phyloP scores from a whole-genome alignment of 2,113 vertebrate genomes.

The Forbesichthys papilliferus region DNA sequence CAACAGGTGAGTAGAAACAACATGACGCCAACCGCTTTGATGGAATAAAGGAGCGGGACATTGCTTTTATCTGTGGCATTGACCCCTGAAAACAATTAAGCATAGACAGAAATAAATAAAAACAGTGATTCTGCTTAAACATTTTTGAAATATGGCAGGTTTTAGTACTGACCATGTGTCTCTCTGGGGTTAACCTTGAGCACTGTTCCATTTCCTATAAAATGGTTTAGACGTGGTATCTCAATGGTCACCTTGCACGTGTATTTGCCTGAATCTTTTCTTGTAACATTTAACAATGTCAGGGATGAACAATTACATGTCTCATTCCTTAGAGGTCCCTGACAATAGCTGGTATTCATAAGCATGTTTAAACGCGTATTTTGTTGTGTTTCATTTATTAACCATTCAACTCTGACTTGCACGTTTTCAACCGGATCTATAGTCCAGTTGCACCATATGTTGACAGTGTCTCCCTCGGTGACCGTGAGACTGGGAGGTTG shows the following conservation, averaged over 20 bases:
- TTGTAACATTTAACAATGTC: neutral
- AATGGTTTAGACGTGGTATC: fast-evolving
- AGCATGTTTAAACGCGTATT: fast-evolving
- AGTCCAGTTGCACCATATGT: conserved; percentile 39
- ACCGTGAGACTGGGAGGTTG: conserved; percentile 25
- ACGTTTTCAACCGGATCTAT: fast-evolving
- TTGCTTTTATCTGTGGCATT: fast-evolving
- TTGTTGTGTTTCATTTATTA: fast-evolving
- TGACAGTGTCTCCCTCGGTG: fast-evolving
- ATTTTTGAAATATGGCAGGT: neutral
- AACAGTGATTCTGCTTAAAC: neutral
- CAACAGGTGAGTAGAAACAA: neutral
- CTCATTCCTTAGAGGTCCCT: fast-evolving
- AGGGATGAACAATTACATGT: neutral
- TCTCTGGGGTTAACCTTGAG: conserved; percentile 19
- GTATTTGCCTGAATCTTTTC: conserved; percentile 16
- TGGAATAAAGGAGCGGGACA: fast-evolving
- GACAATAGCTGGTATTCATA: fast-evolving
- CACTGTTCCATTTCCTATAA: neutral
- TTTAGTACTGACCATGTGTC: neutral
- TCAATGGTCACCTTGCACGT: neutral
- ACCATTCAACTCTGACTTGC: fast-evolving
- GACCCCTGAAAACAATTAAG: neutral
- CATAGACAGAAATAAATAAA: neutral
- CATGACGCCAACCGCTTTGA: neutral